A percentile compares a stretch with the other conserved stretches of the same genome.
Conservation (phyloP, 2,888 invertebrate species). For the Myathropa florea region DNA sequence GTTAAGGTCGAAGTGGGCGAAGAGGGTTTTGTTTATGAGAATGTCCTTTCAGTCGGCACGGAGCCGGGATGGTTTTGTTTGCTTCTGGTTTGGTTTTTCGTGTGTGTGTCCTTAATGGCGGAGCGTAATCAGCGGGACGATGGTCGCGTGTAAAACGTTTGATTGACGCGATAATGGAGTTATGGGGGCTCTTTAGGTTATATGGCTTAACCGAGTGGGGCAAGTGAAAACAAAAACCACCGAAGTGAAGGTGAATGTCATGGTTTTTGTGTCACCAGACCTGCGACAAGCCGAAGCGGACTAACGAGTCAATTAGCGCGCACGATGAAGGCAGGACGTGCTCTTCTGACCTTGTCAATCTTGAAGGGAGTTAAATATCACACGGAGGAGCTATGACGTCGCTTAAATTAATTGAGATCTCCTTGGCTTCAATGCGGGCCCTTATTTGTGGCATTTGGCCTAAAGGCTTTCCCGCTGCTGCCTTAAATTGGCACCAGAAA, state of each 20-base stretch:
- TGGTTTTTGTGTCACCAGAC: not conserved
- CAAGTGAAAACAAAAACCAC: not conserved
- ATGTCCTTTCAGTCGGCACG: not conserved
- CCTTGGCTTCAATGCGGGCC: too few relatives aligned
- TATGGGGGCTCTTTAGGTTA: not conserved
- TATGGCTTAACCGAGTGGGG: constrained; percentile 2
- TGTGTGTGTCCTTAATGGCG: not conserved
- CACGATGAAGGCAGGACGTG: not conserved
- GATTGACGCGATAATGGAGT: not conserved
- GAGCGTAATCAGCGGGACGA: not conserved
- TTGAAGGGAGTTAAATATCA: not conserved
- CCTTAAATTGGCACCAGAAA: too few relatives aligned
- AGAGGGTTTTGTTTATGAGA: not conserved
- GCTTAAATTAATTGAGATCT: too few relatives aligned
- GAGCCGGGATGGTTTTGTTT: not conserved
- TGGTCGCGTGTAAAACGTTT: not conserved
- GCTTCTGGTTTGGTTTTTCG: not conserved
- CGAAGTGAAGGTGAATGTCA: constrained; percentile 2
- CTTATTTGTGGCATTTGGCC: too few relatives aligned
- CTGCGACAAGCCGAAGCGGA: not conserved
- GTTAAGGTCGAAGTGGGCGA: too few relatives aligned
- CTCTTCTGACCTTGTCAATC: not conserved
- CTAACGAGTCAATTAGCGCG: not conserved
- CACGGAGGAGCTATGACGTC: not conserved
- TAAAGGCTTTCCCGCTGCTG: too few relatives aligned